Base-by-base conservation (phyloP, 2,797 vertebrate species). In the Telmatherina bonti region DNA sequence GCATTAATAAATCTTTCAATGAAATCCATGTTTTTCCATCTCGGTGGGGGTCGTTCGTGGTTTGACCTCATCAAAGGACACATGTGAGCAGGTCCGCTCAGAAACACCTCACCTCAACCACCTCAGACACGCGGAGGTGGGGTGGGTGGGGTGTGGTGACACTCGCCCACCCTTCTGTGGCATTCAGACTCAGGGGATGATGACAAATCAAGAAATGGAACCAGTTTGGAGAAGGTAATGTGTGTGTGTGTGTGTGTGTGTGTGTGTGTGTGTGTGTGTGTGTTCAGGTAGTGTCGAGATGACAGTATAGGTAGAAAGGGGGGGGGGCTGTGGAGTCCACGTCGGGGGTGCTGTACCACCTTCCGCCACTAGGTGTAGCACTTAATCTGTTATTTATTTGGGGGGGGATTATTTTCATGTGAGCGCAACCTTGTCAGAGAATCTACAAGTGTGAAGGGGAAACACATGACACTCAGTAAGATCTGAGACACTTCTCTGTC, bases 311-410 rank as follows among this genome's bases (percentile, higher is more conserved):
- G n/a, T n/a, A 41, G 5, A 5, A 52, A 9, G 13, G 4, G 11
- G 6, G 7, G 27, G 20, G 18, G 7, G 3, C 29, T 67, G 51
- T 67, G 47, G 33, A 60, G 57, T 20, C 33, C 30, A 27, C 53
- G 67, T 55, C 68, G 71, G 61, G 81, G 80, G 83, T 93, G 94
- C 84, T 89, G 81, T 95, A 93, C 94, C 91, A 63, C 69, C 79
- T 88, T 89, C 88, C 74, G 88, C 95, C 95, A 95, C 95, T 95
- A 95, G 95, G 94, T 95, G 95, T 95, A 93, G 95, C 95, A 95
- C 94, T 95, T 94, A 94, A 95, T 95, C 95, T 93, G 91, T 92
- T 92, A 93, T 93, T 93, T 91, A 89, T 92, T 88, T 81, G 73
- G 81, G 76, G 81, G 76, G 74, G 79, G 83, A 89, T 90, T n/a